These are phyloP conservation scores for Bettongia penicillata DNA, from an alignment of 2,113 vertebrate species.

Conservation along the genomic window DNA sequence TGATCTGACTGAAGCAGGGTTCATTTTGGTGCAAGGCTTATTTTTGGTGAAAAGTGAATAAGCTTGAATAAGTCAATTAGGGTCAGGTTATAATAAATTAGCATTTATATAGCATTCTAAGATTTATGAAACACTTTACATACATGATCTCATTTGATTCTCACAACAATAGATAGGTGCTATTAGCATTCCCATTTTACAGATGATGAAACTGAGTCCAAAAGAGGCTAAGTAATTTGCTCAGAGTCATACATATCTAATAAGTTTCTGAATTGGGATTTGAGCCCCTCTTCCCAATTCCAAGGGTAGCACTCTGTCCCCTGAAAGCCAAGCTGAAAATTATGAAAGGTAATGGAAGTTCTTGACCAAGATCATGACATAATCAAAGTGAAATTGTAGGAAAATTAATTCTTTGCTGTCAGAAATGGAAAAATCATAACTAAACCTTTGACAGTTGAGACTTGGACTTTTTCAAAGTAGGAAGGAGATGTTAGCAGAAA, in stretches of 20 bases:
- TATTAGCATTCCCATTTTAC: neutral
- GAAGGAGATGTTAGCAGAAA: neutral
- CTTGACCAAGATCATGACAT: neutral
- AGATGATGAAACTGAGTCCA: neutral
- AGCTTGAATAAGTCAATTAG: neutral
- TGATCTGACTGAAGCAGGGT: neutral
- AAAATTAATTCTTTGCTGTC: neutral
- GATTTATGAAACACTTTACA: neutral
- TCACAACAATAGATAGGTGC: neutral
- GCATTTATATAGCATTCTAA: neutral
- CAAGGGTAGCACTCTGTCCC: neutral
- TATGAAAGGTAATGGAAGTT: neutral
- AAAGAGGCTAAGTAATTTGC: neutral
- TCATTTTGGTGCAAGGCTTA: neutral
- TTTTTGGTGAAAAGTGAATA: neutral
- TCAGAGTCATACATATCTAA: neutral
- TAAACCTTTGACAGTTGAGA: neutral
- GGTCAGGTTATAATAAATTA: neutral
- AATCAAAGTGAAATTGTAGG: neutral
- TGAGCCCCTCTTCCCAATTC: neutral
- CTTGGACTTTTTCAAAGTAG: neutral
- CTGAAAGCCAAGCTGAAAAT: neutral
- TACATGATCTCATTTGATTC: neutral
- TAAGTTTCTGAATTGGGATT: neutral
- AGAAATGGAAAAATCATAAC: neutral